Evolutionary conservation across 2,888 invertebrate genomes (phyloP).

Genomic region (Petrolisthes manimaculis): DNA sequence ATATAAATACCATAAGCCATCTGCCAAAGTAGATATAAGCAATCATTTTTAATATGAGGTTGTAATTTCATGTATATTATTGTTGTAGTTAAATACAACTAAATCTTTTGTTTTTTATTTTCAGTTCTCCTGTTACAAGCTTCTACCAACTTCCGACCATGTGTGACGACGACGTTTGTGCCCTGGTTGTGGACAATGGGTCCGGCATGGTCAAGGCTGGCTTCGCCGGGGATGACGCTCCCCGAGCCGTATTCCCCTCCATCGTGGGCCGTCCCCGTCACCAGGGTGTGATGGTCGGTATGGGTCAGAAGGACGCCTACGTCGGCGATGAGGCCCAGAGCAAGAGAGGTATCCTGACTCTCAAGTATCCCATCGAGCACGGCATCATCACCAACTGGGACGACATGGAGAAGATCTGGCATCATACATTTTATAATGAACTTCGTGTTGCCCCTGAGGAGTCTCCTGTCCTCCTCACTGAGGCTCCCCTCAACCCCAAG

Average conservation of each 20-base stretch:
- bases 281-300: conserved; percentile 63
- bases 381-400: conserved; percentile 90
- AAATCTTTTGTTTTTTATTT: too few relatives aligned
- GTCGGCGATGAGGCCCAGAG: conserved; percentile 79
- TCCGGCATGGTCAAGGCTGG: conserved; percentile 65
- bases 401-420: conserved; percentile 95
- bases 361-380: conserved; percentile 74
- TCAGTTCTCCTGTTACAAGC: too few relatives aligned
- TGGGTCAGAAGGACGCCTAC: conserved; percentile 66
- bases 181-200: conserved; percentile 65
- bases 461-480: conserved; percentile 91
- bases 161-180: conserved; percentile 58
- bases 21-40: too few relatives aligned
- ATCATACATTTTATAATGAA: too few relatives aligned
- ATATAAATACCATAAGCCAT: too few relatives aligned
- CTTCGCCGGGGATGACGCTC: conserved; percentile 63
- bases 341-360: conserved; percentile 78
- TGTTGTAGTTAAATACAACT: too few relatives aligned
- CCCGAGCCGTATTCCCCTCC: conserved; percentile 62
- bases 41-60: too few relatives aligned
- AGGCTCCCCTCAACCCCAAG: conserved; percentile 94
- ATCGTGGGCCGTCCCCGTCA: conserved; percentile 64
- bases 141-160: conserved; percentile 3
- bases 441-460: conserved; percentile 77
- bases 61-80: too few relatives aligned